These are phyloP conservation scores for Hippoglossus hippoglossus DNA, from an alignment of 2,797 vertebrate species.

Conservation along the genomic window DNA sequence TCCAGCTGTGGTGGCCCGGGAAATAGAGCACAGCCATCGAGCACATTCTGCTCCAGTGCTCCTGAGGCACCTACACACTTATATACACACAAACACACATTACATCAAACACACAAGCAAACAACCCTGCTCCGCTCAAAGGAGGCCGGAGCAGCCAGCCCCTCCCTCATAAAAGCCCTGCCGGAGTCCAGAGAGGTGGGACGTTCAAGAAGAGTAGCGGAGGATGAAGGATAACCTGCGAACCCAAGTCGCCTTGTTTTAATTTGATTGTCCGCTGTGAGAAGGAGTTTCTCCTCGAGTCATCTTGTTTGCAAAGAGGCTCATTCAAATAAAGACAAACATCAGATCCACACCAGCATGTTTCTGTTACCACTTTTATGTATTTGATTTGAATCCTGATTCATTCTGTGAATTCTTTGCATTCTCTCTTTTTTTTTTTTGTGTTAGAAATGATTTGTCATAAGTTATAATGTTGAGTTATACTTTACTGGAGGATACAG, in stretches of 20 bases:
- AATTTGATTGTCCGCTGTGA: slow-evolving; percentile 61
- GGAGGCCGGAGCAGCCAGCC: slow-evolving; percentile 25
- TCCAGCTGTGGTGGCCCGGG: slow-evolving; percentile 18
- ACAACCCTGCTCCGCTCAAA: slow-evolving; percentile 45
- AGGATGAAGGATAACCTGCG: slow-evolving; percentile 25
- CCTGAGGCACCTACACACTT: slow-evolving; percentile 1
- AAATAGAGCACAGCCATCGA: slow-evolving; percentile 42
- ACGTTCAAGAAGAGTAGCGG: slow-evolving; percentile 17
- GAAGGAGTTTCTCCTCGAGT: slow-evolving; percentile 55
- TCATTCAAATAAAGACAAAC: slow-evolving; percentile 64
- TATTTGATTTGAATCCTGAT: slow-evolving; percentile 49
- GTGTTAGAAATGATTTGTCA: slow-evolving; percentile 52
- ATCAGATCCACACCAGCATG: slow-evolving; percentile 43
- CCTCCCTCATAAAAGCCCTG: slow-evolving; percentile 37
- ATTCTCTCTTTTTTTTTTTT: slow-evolving; percentile 45
- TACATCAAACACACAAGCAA: slow-evolving; percentile 5
- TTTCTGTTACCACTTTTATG: slow-evolving; percentile 58
- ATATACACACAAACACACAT: background rate
- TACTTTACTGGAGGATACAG: no score
- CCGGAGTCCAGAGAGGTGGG: slow-evolving; percentile 30
- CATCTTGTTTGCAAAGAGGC: slow-evolving; percentile 52
- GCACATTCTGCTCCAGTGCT: slow-evolving; percentile 45
- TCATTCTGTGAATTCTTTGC: slow-evolving; percentile 63
- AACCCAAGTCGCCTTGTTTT: slow-evolving; percentile 78
- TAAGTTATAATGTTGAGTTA: slow-evolving; percentile 51